Conservation (phyloP, 2,113 vertebrate species). For the Triplophysa dalaica region DNA sequence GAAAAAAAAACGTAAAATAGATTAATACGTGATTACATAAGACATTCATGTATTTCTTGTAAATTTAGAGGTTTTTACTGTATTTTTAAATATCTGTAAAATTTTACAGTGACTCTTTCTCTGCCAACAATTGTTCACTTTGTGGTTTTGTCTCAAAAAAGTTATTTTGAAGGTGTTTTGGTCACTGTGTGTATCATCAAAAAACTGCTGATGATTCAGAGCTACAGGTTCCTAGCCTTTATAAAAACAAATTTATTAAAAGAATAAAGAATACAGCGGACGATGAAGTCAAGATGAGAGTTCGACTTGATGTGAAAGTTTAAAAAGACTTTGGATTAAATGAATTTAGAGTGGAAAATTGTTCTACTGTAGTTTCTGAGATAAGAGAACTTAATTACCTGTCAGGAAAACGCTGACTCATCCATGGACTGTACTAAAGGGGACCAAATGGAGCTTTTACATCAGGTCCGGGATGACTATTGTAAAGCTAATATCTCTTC, state of each 20-base stretch:
- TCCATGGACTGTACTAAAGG: constrained; percentile 1
- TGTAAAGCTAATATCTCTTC: constrained; percentile 2
- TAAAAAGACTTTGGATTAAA: constrained; percentile 8
- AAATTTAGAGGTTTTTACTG: too few relatives aligned
- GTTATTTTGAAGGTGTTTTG: too few relatives aligned
- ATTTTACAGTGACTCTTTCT: too few relatives aligned
- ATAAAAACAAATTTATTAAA: background rate
- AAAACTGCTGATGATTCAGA: constrained; percentile 4
- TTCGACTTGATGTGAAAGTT: constrained; percentile 12
- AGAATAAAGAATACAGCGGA: background rate
- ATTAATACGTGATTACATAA: too few relatives aligned
- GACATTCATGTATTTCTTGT: too few relatives aligned
- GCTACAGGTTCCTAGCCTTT: background rate
- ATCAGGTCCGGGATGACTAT: constrained; percentile 3
- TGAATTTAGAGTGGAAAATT: constrained; percentile 3
- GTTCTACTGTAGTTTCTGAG: constrained; percentile 1
- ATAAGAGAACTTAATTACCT: constrained; percentile 32
- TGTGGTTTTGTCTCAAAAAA: too few relatives aligned
- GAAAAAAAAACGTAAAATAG: too few relatives aligned
- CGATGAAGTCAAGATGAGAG: constrained; percentile 11
- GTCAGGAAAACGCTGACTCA: constrained; percentile 1
- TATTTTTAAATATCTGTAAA: too few relatives aligned
- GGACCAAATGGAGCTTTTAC: background rate
- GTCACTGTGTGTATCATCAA: background rate
- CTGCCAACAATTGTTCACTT: too few relatives aligned